These are phyloP conservation scores for Magallana angulata DNA, from an alignment of 1,140 invertebrate species.

Conservation along the genomic window DNA sequence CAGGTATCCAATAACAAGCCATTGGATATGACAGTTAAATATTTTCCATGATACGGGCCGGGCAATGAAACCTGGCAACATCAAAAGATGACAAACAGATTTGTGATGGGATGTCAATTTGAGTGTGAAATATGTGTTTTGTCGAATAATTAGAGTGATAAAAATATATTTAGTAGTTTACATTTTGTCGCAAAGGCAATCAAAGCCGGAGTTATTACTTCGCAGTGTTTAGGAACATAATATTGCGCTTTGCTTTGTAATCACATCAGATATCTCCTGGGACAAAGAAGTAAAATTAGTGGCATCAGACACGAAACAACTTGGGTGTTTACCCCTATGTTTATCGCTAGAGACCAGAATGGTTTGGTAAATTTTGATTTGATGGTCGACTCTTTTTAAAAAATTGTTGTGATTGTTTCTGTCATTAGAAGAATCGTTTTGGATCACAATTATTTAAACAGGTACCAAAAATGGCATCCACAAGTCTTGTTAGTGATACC, in stretches of 20 bases:
- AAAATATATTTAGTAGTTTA: neutral
- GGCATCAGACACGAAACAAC: neutral
- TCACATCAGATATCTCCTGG: neutral
- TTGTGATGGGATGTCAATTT: neutral
- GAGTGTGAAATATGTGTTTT: constrained; percentile 33
- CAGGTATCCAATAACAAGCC: neutral
- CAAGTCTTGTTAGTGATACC: neutral
- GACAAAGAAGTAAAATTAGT: neutral
- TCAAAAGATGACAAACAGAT: neutral
- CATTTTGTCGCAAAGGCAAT: neutral
- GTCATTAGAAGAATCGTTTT: no score
- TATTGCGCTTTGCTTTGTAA: neutral
- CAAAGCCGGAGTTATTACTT: neutral
- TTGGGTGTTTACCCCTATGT: neutral
- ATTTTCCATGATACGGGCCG: neutral
- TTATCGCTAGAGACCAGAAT: neutral
- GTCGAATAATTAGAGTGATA: neutral
- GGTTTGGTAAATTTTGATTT: neutral
- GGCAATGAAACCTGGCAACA: neutral
- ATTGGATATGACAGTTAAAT: neutral
- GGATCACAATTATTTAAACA: no score
- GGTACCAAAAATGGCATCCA: neutral
- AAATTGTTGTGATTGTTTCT: no score
- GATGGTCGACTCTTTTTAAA: no score
- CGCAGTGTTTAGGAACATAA: neutral